These are phyloP conservation scores for Dromiciops gliroides DNA, from an alignment of 2,113 vertebrate species.

Conservation along the genomic window DNA sequence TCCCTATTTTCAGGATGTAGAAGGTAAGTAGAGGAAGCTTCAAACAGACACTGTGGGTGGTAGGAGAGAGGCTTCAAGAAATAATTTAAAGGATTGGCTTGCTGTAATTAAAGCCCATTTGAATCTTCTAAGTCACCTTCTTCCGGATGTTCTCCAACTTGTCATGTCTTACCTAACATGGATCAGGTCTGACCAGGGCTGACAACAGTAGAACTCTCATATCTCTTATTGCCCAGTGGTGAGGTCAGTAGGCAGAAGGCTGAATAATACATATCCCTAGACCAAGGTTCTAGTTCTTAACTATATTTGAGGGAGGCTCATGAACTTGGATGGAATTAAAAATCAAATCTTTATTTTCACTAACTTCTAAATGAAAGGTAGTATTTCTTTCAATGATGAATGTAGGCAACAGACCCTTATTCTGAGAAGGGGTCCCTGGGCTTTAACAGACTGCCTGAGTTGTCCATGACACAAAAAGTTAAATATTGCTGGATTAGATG, in stretches of 20 bases:
- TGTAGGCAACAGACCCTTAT: neutral
- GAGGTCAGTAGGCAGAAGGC: neutral
- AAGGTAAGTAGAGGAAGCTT: neutral
- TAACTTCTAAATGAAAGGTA: neutral
- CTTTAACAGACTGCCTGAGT: neutral
- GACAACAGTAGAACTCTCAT: neutral
- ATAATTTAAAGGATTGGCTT: neutral
- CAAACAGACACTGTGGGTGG: neutral
- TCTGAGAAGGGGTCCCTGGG: neutral
- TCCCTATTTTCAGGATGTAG: neutral
- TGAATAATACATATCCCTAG: neutral
- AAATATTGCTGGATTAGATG: neutral
- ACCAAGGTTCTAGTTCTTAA: neutral
- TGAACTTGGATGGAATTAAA: neutral
- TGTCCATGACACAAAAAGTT: neutral
- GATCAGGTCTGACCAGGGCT: neutral
- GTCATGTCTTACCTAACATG: neutral
- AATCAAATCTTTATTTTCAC: neutral
- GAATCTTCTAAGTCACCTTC: neutral
- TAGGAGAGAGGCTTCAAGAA: neutral
- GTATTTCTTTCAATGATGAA: neutral
- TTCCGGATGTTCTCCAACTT: neutral
- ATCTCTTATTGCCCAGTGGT: neutral
- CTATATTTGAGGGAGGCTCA: neutral
- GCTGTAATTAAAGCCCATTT: neutral